Evolutionary conservation across 2,797 vertebrate genomes (phyloP).

Genomic region (Phalanger gymnotis): DNA sequence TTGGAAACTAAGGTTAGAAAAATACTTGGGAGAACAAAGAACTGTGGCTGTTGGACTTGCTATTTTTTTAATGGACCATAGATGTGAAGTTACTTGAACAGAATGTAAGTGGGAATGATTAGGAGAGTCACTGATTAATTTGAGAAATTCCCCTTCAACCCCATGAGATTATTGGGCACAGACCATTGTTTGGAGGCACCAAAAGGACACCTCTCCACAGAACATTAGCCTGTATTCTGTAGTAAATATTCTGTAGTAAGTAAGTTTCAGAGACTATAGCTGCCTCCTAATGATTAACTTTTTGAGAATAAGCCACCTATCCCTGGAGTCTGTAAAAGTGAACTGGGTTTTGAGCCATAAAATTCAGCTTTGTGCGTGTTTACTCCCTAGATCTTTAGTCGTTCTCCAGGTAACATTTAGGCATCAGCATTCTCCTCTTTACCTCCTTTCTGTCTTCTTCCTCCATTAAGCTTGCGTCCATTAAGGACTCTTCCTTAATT

Average conservation of each 20-base stretch:
- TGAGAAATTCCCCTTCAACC: neutral
- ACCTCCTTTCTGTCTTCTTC: neutral
- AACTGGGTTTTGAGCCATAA: neutral
- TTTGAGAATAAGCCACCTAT: neutral
- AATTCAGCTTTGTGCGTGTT: neutral
- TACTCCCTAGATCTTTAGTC: neutral
- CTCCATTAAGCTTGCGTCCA: constrained; percentile 4
- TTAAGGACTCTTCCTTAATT: neutral
- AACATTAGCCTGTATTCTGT: neutral
- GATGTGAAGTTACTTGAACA: neutral
- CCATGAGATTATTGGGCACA: neutral
- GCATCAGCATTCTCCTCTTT: neutral
- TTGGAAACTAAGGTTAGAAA: neutral
- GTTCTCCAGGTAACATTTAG: neutral
- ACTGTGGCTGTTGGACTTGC: neutral
- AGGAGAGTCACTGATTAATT: neutral
- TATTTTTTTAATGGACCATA: neutral
- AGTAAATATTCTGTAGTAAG: neutral
- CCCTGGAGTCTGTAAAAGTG: neutral
- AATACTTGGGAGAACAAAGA: neutral
- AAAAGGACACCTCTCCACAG: neutral
- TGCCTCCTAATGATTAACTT: neutral
- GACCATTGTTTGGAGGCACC: neutral
- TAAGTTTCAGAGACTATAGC: neutral
- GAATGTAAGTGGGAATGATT: neutral